phyloP scores from a whole-genome alignment of 2,113 vertebrate genomes.

The Madoqua kirkii region DNA sequence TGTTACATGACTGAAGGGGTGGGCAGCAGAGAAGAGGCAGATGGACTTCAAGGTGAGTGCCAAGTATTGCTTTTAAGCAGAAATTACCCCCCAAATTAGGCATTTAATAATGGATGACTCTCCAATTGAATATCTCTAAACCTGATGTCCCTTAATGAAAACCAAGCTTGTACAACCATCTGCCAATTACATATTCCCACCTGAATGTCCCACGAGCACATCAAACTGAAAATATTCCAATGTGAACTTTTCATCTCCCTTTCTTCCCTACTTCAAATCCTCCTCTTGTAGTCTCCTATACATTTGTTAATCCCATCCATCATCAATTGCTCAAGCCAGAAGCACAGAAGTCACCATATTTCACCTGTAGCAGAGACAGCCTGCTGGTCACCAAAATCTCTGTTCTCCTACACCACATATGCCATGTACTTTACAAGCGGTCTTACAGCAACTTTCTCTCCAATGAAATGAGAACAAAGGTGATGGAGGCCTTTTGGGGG shows the following conservation, averaged over 20 bases:
- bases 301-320: neutral
- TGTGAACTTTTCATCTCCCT: neutral
- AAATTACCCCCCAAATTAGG: neutral
- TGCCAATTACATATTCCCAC: neutral
- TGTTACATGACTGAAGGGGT: conserved; percentile 51
- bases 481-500: neutral
- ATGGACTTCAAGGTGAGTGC: conserved; percentile 22
- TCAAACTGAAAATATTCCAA: neutral
- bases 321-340: conserved; percentile 1
- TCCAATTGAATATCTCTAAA: neutral
- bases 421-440: neutral
- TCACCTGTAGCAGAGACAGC: neutral
- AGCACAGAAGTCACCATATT: neutral
- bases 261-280: neutral
- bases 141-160: neutral
- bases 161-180: neutral
- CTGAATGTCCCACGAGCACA: neutral
- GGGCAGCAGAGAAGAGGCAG: conserved; percentile 44
- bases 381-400: neutral
- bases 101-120: conserved; percentile 14
- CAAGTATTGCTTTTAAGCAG: conserved; percentile 35
- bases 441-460: neutral
- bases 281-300: neutral
- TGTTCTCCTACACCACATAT: neutral
- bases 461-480: neutral